Evolutionary conservation across 37 sponge, comb jelly and placozoan genomes (phyloP), one percentile per base, ranked within the genome.

Genomic region (Crambe crambe): DNA sequence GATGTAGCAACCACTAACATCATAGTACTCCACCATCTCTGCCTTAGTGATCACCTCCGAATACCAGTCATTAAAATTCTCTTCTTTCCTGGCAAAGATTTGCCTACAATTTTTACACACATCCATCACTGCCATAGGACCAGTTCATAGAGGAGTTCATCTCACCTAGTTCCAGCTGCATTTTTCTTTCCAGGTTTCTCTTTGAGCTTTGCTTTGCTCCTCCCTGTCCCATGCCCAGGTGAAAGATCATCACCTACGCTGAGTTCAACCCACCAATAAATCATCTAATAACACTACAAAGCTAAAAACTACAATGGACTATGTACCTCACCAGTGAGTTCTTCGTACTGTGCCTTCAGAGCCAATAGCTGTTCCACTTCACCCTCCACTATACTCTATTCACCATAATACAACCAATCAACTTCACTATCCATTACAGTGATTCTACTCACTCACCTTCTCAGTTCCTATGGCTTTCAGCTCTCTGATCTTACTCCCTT

Each of bases 1-100:
- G 40, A 98, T 89, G 85, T 98, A 98, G 77, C 99, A 98, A 20
- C 99, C 99, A 81, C 95, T 94, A 56, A 98, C 95, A 56, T 96
- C 97, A 80, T 98, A 94, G 72, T 98, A 98, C 82, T 98, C 99
- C n/a, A 98, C 96, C 95, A 98, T 94, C 76, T 98, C 97, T 54
- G 99, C 90, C 77, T 96, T 98, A 30, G 88, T 98, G 81, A 98
- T 96, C 37, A 92, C 91, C 83, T 96, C 91, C 3, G 91, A 85
- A 54, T 78, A 78, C 85, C 85, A 85, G 56, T 94, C 94, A 67
- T 86, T 80, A 25, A 96, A 74, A 47, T 91, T 74, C 66, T 87
- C 93, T 40, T 94, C 83, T 81, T 98, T 98, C 30, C 51, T 71
- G 0, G 72, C 95, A 65, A 30, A 27, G n/a, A n/a, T n/a, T n/a